Evolutionary conservation across 1,140 invertebrate genomes (phyloP).

Genomic region (Drosophila albomicans): DNA sequence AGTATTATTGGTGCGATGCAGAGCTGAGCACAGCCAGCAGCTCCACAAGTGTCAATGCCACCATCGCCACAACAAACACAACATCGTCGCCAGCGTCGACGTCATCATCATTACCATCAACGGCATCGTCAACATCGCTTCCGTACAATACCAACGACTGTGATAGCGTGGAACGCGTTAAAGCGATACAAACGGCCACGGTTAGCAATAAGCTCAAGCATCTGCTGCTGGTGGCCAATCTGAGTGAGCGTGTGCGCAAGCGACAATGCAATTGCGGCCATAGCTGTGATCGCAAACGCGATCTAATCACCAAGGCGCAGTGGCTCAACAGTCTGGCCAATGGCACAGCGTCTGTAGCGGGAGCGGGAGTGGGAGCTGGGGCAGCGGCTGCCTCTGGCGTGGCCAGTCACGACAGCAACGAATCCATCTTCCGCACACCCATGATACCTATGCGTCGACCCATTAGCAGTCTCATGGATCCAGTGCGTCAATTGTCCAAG

Average conservation of each 20-base stretch:
- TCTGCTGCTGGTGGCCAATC: constrained; percentile 79
- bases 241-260: constrained; percentile 79
- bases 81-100: background rate
- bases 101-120: background rate
- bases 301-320: constrained; percentile 63
- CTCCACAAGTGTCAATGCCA: background rate
- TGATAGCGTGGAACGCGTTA: constrained; percentile 77
- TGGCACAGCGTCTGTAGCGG: constrained; percentile 14
- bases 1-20: constrained; percentile 91
- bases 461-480: constrained; percentile 69
- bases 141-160: constrained; percentile 79
- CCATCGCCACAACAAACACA: constrained; percentile 4
- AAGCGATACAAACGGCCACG: constrained; percentile 63
- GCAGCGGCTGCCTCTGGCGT: constrained; percentile 1
- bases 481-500: constrained; percentile 65
- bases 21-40: constrained; percentile 31
- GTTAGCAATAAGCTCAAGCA: constrained; percentile 83
- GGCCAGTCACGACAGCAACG: constrained; percentile 8
- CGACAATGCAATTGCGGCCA: constrained; percentile 79
- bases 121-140: constrained; percentile 37
- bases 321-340: constrained; percentile 47
- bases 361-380: background rate
- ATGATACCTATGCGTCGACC: constrained; percentile 72
- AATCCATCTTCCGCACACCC: constrained; percentile 72
- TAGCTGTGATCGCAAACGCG: constrained; percentile 76